Evolutionary conservation across 2,888 invertebrate genomes (phyloP).

Genomic region (Heliconius aoede): DNA sequence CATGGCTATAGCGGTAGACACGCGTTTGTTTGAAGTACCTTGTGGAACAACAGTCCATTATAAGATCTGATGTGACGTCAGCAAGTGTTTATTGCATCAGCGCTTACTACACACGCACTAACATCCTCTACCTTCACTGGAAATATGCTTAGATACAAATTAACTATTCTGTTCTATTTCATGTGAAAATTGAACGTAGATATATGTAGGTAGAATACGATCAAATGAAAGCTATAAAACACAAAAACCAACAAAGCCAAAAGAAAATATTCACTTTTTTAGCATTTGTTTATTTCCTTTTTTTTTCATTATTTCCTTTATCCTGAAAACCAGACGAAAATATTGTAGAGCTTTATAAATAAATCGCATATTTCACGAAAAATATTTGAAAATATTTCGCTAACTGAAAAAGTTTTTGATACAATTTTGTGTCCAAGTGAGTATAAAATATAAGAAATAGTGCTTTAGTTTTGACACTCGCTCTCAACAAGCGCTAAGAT

Average conservation of each 20-base stretch:
- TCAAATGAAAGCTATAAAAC: neutral
- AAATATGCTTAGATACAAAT: neutral
- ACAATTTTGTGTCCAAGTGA: constrained; percentile 30
- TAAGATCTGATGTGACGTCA: constrained; percentile 2
- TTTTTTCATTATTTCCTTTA: neutral
- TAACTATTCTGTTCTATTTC: neutral
- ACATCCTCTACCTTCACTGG: constrained; percentile 22
- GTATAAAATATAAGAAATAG: constrained; percentile 37
- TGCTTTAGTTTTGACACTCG: constrained; percentile 43
- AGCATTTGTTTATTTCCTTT: neutral
- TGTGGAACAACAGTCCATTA: constrained; percentile 13
- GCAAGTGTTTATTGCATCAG: constrained; percentile 17
- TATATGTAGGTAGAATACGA: neutral
- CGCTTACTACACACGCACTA: constrained; percentile 7
- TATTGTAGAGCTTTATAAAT: constrained; percentile 14
- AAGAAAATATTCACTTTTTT: neutral
- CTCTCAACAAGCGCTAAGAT: constrained; percentile 40
- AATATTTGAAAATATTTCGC: constrained; percentile 17
- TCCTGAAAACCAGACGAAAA: neutral
- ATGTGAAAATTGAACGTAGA: neutral
- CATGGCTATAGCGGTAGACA: neutral
- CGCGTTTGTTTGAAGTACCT: constrained; percentile 1
- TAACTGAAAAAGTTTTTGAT: constrained; percentile 31
- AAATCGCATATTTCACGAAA: neutral
- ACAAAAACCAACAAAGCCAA: neutral